Conservation (phyloP, 2,888 invertebrate species). For the Caradrina kadenii region DNA sequence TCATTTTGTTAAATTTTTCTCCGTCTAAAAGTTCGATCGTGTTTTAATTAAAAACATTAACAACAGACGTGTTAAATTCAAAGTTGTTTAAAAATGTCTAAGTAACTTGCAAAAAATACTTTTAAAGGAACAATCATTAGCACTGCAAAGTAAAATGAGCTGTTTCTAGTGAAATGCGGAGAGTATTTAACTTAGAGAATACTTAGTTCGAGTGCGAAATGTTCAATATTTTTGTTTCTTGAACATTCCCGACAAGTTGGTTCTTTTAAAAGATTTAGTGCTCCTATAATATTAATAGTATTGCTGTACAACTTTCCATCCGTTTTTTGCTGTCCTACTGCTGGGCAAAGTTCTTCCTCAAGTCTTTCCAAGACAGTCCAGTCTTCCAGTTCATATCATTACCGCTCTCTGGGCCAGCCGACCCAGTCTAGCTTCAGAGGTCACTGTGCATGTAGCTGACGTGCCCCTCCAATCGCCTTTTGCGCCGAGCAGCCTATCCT, state of each 20-base stretch:
- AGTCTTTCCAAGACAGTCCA: no score
- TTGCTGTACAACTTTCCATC: background rate
- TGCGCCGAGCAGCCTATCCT: no score
- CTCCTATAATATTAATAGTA: background rate
- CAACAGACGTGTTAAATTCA: background rate
- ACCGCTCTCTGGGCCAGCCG: no score
- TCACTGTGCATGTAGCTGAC: no score
- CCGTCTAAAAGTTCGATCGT: background rate
- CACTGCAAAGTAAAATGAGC: slow-evolving; percentile 20
- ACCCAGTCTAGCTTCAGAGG: no score
- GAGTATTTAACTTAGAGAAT: slow-evolving; percentile 20
- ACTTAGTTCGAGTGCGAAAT: slow-evolving; percentile 19
- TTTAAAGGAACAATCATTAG: slow-evolving; percentile 25
- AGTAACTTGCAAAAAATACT: slow-evolving; percentile 23
- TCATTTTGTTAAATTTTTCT: slow-evolving; percentile 10
- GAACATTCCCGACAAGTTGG: background rate
- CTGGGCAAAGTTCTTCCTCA: no score
- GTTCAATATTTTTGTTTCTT: slow-evolving; percentile 12
- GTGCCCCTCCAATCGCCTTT: no score
- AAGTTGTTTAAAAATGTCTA: slow-evolving; percentile 24
- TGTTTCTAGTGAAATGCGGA: slow-evolving; percentile 13
- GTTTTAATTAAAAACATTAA: slow-evolving; percentile 49
- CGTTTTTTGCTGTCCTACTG: no score
- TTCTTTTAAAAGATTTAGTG: slow-evolving; percentile 5
- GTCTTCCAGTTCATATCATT: no score